A percentile compares a stretch with the other conserved stretches of the same genome.
phyloP scores from a whole-genome alignment of 2,888 invertebrate genomes.

The Drosophila trichaetosa region DNA sequence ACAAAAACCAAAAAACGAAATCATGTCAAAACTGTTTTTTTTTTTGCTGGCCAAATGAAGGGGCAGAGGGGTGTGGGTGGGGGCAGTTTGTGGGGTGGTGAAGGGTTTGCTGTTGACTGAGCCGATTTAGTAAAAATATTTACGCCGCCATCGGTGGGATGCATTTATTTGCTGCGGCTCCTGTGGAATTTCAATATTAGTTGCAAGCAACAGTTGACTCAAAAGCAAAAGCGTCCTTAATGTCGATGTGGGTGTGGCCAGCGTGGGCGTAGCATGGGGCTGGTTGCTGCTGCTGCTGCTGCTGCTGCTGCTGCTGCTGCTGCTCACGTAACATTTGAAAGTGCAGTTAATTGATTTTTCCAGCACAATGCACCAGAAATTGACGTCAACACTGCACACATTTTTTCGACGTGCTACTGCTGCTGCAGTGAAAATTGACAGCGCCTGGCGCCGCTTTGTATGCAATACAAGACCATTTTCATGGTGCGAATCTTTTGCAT shows the following conservation, averaged over 20 bases:
- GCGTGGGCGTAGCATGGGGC: neutral
- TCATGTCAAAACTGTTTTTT: constrained; percentile 68
- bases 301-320: constrained; percentile 2
- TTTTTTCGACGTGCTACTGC: constrained; percentile 36
- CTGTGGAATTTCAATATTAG: constrained; percentile 75
- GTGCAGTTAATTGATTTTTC: constrained; percentile 80
- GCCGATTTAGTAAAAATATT: constrained; percentile 76
- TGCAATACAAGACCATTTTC: constrained; percentile 41
- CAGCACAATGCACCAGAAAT: constrained; percentile 67
- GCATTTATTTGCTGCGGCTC: constrained; percentile 64
- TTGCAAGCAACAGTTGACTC: constrained; percentile 55
- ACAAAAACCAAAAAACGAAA: constrained; percentile 62
- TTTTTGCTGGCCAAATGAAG: constrained; percentile 17
- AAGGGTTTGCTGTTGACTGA: constrained; percentile 51
- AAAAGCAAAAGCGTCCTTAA: neutral
- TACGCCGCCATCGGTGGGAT: constrained; percentile 48
- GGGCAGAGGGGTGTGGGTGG: no score
- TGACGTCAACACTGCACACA: constrained; percentile 27
- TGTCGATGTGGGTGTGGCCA: neutral
- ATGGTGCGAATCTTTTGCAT: neutral
- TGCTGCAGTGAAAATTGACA: constrained; percentile 44
- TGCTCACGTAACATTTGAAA: constrained; percentile 74
- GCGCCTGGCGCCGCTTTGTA: constrained; percentile 54
- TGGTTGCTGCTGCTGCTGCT: neutral
- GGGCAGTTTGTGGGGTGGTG: neutral